These are phyloP conservation scores for Drosophila malerkotliana DNA, from an alignment of 1,140 invertebrate species.

Conservation along the genomic window DNA sequence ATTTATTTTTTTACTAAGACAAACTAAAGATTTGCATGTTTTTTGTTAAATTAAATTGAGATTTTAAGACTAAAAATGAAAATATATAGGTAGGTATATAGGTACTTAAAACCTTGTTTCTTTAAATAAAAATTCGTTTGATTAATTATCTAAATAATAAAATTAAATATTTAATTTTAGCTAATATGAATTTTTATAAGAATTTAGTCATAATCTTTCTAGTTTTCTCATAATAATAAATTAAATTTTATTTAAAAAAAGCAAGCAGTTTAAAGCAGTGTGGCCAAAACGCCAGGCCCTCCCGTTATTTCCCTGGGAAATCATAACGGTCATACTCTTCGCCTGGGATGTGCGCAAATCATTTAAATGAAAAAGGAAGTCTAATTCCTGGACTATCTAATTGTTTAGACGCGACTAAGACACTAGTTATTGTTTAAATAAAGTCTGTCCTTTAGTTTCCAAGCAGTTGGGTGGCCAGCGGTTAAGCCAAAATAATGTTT, in stretches of 20 bases:
- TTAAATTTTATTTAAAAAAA: neutral
- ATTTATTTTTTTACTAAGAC: too few relatives aligned
- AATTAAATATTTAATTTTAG: too few relatives aligned
- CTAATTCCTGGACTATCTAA: slow-evolving; percentile 20
- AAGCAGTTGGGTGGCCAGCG: slow-evolving; percentile 3
- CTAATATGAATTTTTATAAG: too few relatives aligned
- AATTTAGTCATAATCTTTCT: too few relatives aligned
- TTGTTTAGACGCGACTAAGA: neutral
- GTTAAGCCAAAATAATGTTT: neutral
- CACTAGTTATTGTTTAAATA: neutral
- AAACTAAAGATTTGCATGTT: too few relatives aligned
- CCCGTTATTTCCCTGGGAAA: neutral
- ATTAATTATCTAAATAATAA: too few relatives aligned
- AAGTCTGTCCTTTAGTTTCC: neutral
- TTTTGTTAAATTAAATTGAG: neutral
- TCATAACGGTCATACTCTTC: neutral
- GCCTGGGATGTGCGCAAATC: slow-evolving; percentile 34
- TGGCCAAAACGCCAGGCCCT: neutral
- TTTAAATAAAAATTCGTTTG: too few relatives aligned
- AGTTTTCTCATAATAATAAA: neutral
- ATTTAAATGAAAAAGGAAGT: slow-evolving; percentile 34
- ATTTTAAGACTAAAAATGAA: neutral
- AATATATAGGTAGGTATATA: neutral
- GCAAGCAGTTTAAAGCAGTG: neutral
- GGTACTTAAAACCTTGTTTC: too few relatives aligned